Conservation (phyloP, 1,140 invertebrate species). For the Branchinecta lindahli region DNA sequence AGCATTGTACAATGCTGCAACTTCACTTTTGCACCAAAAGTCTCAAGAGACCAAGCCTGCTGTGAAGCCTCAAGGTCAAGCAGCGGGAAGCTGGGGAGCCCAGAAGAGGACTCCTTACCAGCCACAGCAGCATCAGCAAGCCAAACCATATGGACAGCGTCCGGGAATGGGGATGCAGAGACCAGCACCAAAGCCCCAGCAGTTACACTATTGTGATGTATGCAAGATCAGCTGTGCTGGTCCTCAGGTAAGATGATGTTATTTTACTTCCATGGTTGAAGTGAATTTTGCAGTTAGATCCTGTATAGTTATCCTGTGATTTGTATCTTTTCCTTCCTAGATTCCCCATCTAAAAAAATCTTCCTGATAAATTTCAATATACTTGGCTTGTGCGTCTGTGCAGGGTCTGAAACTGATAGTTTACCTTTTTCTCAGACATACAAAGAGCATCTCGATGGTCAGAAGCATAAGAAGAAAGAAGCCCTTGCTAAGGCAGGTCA, state of each 20-base stretch:
- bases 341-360: too few relatives aligned
- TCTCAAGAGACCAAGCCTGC: conserved; percentile 25
- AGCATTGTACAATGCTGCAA: conserved; percentile 79
- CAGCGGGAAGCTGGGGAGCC: conserved; percentile 25
- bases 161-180: conserved; percentile 46
- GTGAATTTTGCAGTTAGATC: neutral
- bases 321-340: too few relatives aligned
- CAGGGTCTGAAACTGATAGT: neutral
- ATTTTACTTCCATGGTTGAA: too few relatives aligned
- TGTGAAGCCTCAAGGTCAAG: conserved; percentile 17
- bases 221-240: conserved; percentile 97
- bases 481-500: conserved; percentile 59
- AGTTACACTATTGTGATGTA: conserved; percentile 86
- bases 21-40: conserved; percentile 78
- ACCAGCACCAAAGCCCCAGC: conserved; percentile 73
- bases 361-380: too few relatives aligned
- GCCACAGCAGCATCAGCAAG: conserved; percentile 20
- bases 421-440: conserved; percentile 51
- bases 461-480: conserved; percentile 98
- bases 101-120: conserved; percentile 15
- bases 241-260: conserved; percentile 44
- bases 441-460: conserved; percentile 89
- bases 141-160: conserved; percentile 23
- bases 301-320: too few relatives aligned
- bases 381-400: too few relatives aligned